Evolutionary conservation across 2,797 vertebrate species (phyloP).

Genomic region (Chaetodon trifasciatus): DNA sequence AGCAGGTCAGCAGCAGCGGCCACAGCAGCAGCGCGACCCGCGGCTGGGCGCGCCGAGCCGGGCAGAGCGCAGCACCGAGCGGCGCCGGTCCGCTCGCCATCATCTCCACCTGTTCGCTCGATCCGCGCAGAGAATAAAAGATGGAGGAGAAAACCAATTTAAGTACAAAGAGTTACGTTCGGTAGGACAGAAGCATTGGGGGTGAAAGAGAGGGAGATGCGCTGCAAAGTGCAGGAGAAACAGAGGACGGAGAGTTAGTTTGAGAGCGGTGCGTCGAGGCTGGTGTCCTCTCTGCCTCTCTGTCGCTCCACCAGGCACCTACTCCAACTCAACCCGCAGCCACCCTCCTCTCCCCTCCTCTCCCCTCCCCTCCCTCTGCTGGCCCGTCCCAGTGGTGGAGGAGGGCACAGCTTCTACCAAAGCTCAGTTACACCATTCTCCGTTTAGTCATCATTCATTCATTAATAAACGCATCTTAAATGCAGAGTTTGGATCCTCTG

Average conservation of each 20-base stretch:
- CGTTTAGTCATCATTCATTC: too few species aligned
- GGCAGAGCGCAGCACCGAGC: constrained; percentile 26
- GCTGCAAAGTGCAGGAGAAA: background rate
- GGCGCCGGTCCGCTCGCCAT: constrained; percentile 81
- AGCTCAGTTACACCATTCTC: background rate
- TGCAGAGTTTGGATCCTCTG: background rate
- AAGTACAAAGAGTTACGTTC: background rate
- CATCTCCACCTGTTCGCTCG: constrained; percentile 77
- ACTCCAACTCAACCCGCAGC: background rate
- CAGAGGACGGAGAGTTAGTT: background rate
- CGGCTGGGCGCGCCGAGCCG: constrained; percentile 12
- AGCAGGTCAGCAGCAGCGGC: constrained; percentile 27
- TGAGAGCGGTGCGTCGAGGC: constrained; percentile 20
- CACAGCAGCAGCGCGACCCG: constrained; percentile 46
- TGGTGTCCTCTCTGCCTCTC: constrained; percentile 1
- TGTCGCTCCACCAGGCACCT: constrained; percentile 41
- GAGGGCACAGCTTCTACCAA: constrained; percentile 21
- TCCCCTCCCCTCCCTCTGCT: background rate
- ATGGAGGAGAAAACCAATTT: background rate
- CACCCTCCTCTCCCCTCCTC: too few species aligned
- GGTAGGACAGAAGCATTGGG: constrained; percentile 6
- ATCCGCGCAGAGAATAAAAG: background rate
- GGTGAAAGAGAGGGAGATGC: background rate
- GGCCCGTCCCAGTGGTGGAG: constrained; percentile 49
- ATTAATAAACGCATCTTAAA: background rate